Evolutionary conservation across 1,140 invertebrate species (phyloP), one percentile per base, ranked within the genome.

Genomic region (Rhysida immarginata): DNA sequence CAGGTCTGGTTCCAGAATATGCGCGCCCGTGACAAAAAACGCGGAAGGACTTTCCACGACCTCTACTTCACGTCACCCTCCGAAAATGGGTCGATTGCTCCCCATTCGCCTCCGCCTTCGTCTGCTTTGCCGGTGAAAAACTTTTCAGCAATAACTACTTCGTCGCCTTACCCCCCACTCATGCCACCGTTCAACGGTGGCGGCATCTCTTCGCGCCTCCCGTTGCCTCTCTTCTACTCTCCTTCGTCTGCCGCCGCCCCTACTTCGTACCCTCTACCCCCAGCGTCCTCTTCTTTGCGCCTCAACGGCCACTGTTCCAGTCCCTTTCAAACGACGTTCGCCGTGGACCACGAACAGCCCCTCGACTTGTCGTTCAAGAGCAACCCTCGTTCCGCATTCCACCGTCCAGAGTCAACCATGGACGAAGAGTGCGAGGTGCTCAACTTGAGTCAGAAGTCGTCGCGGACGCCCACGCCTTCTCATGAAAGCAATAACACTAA

Each of bases 1-100:
- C 62, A 74, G 66, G 79, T 81, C 2, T 98, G 95, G 94, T 98
- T 98, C 69, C 95, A 98, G 75, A 97, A 98, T 71, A 93, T 89
- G 62, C 78, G 94, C 53, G 94, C 93, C 0, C 78, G 93, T 29
- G 90, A 95, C 66, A 79, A 91, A 26, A 77, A 88, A 59, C 82
- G 83, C 64, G 81, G 80, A 8, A 71, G 80, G 54, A 72, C 81
- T 20, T 41, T 66, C 25, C 59, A 42, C 5, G 27, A 56, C 5
- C 27, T 21, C 50, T 16, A 26, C 16, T 55, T 3, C 45, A 8
- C 44, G 5, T 18, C 49, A 8, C 5, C 3, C 18, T 8, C 16
- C 13, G 14, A 24, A 3, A 27, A 50, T 26, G 54, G 26, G 50
- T 8, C 13, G 18, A n/a, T 25, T 5, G 43, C 5, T 20, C 5